Conservation (phyloP, 2,797 vertebrate genomes). For the Antennarius maculatus region DNA sequence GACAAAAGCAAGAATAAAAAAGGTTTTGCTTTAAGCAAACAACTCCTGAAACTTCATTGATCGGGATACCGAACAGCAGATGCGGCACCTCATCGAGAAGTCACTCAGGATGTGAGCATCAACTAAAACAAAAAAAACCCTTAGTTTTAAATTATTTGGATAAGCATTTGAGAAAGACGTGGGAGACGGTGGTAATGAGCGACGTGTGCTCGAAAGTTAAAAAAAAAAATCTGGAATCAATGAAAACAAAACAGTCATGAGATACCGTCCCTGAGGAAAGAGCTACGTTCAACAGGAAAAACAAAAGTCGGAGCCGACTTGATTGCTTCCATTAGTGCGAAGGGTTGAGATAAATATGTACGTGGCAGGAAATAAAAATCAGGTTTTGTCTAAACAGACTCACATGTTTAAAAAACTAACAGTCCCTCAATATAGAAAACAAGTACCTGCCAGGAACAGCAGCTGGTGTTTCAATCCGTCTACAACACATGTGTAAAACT, state of each 20-base stretch:
- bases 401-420: constrained; percentile 15
- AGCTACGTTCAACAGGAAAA: constrained; percentile 42
- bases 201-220: constrained; percentile 26
- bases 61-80: background rate
- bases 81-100: constrained; percentile 1
- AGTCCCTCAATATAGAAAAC: background rate
- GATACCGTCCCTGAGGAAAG: constrained; percentile 48
- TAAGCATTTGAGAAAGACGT: constrained; percentile 45
- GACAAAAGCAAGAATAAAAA: background rate
- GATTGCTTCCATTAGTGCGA: constrained; percentile 41
- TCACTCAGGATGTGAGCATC: constrained; percentile 14
- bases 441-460: background rate
- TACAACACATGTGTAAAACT: background rate
- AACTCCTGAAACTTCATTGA: background rate
- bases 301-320: constrained; percentile 38
- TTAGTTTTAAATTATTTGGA: constrained; percentile 38
- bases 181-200: constrained; percentile 37
- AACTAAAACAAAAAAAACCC: constrained; percentile 18
- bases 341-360: constrained; percentile 38
- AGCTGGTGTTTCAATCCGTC: constrained; percentile 4
- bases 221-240: constrained; percentile 61
- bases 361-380: constrained; percentile 17
- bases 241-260: constrained; percentile 49
- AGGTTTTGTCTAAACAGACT: background rate
- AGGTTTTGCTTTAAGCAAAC: too few species aligned